Evolutionary conservation across 2,888 invertebrate species (phyloP).

Genomic region (Alsophila aescularia): DNA sequence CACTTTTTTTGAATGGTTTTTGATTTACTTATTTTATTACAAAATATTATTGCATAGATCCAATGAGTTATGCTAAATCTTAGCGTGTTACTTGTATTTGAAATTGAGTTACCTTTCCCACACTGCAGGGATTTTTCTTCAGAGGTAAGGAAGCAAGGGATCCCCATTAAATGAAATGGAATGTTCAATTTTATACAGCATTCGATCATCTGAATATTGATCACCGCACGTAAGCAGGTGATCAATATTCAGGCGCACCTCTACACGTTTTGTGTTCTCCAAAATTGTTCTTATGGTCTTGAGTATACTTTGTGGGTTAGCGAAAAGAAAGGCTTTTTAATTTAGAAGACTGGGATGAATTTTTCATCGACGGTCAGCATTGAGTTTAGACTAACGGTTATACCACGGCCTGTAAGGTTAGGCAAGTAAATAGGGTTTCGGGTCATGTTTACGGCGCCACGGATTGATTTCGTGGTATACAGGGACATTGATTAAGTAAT

Average conservation of each 20-base stretch:
- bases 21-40: no score
- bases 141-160: conserved; percentile 41
- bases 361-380: conserved; percentile 13
- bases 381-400: no score
- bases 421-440: conserved; percentile 3
- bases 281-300: conserved; percentile 37
- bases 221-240: conserved; percentile 45
- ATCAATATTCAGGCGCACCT: conserved; percentile 50
- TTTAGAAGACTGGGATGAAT: conserved; percentile 6
- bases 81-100: not conserved
- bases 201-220: no score
- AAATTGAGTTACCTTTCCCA: conserved; percentile 1
- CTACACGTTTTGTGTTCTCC: conserved; percentile 38
- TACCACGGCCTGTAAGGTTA: not conserved
- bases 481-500: conserved; percentile 1
- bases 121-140: conserved; percentile 10
- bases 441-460: not conserved
- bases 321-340: conserved; percentile 14
- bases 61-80: no score
- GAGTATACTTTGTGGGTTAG: conserved; percentile 8
- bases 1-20: no score
- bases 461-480: conserved; percentile 13
- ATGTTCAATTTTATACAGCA: conserved; percentile 51
- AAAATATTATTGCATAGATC: no score
- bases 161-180: conserved; percentile 50